Percentiles rank a stretch among this genome's conserved stretches.
These are phyloP conservation scores for Drosophila setosimentum DNA, from an alignment of 2,888 invertebrate genomes.

Conservation along the genomic window DNA sequence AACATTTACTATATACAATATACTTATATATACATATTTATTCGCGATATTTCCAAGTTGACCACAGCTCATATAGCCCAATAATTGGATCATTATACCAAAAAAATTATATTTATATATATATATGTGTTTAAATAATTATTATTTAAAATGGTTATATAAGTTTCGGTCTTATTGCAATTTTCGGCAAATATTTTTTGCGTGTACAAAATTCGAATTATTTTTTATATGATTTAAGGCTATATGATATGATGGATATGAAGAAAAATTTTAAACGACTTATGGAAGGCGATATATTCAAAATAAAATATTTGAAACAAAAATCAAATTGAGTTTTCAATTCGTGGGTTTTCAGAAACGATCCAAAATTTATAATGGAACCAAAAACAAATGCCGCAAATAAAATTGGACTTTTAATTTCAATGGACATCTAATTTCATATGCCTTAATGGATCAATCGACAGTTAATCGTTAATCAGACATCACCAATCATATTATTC, in stretches of 20 bases:
- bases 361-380: neutral
- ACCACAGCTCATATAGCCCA: slow-evolving; percentile 17
- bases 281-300: slow-evolving; percentile 37
- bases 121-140: neutral
- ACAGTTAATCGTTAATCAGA: neutral
- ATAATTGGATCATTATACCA: neutral
- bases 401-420: neutral
- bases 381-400: neutral
- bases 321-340: neutral
- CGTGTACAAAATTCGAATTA: slow-evolving; percentile 12
- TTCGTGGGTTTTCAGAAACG: neutral
- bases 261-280: slow-evolving; percentile 29
- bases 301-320: slow-evolving; percentile 50
- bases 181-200: slow-evolving; percentile 14
- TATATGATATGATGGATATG: slow-evolving; percentile 26
- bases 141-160: neutral
- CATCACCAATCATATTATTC: neutral
- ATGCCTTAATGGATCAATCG: neutral
- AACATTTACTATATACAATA: slow-evolving; percentile 16
- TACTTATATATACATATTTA: slow-evolving; percentile 14
- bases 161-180: neutral
- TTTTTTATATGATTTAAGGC: slow-evolving; percentile 11
- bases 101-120: neutral
- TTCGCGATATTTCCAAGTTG: slow-evolving; percentile 18
- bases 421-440: neutral